A percentile compares a stretch with the other conserved stretches of the same genome.
phyloP scores from a whole-genome alignment of 2,113 vertebrate genomes.

The Acinonyx jubatus region DNA sequence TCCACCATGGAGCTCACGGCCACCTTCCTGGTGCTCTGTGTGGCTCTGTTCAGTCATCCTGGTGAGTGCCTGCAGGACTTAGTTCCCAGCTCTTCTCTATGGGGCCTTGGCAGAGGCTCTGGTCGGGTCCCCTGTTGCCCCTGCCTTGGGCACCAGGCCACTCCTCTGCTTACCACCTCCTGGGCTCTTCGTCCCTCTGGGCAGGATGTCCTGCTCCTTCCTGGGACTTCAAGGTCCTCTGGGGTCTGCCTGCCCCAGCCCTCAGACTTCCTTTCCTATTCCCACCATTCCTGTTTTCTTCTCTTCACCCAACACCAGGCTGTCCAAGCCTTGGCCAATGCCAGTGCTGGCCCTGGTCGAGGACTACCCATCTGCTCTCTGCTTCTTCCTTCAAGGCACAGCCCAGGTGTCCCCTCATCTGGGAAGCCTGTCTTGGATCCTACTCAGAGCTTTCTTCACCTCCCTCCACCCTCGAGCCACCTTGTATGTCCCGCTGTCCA shows the following conservation, averaged over 20 bases:
- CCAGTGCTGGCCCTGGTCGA: background rate
- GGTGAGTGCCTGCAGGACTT: constrained; percentile 7
- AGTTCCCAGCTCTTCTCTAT: accelerated
- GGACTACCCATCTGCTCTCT: background rate
- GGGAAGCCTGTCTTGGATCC: background rate
- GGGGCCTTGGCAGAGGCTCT: background rate
- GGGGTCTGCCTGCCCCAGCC: too few relatives aligned
- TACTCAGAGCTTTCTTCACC: background rate
- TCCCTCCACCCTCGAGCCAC: too few relatives aligned
- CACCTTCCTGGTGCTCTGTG: background rate
- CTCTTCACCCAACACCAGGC: background rate
- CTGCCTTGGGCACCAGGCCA: too few relatives aligned
- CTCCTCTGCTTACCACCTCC: background rate
- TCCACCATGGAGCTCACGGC: constrained; percentile 28
- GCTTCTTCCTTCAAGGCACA: background rate
- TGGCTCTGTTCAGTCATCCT: background rate
- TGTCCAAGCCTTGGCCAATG: background rate
- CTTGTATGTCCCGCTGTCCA: background rate
- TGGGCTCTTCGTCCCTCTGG: accelerated
- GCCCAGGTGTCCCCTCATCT: background rate
- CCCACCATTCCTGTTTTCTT: background rate
- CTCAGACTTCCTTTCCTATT: background rate
- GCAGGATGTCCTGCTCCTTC: background rate
- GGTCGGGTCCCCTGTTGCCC: background rate
- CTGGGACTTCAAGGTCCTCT: background rate